These are phyloP conservation scores for Agrotis puta DNA, from an alignment of 2,888 invertebrate species.

Conservation along the genomic window DNA sequence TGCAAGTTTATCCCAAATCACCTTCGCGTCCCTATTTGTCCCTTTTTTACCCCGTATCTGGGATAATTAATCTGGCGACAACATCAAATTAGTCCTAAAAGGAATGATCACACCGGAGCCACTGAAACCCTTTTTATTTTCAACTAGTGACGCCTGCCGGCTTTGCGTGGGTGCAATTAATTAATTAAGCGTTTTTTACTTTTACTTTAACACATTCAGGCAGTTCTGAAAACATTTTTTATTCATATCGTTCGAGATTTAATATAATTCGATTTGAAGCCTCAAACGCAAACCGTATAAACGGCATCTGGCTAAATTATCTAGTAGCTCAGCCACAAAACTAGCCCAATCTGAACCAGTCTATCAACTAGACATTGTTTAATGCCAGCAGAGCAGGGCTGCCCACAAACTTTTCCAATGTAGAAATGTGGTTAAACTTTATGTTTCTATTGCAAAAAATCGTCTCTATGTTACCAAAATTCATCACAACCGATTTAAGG, in stretches of 20 bases:
- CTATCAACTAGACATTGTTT: constrained; percentile 20
- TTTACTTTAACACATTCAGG: too few species aligned
- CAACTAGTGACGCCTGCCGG: too few species aligned
- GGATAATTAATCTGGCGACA: not conserved
- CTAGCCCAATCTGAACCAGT: too few species aligned
- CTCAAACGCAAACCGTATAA: too few species aligned
- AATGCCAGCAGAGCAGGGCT: constrained; percentile 21
- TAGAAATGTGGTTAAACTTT: constrained; percentile 36
- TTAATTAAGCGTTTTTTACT: too few species aligned
- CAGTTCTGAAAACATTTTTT: too few species aligned
- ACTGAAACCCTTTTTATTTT: not conserved
- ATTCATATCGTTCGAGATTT: too few species aligned
- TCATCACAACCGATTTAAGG: too few species aligned
- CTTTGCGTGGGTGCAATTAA: too few species aligned
- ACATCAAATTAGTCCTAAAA: not conserved
- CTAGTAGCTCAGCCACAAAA: too few species aligned
- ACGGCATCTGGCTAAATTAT: too few species aligned
- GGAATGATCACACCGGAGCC: not conserved
- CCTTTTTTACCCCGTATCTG: not conserved
- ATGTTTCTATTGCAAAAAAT: constrained; percentile 40
- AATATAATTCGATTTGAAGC: too few species aligned
- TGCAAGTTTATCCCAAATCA: not conserved
- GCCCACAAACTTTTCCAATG: constrained; percentile 29
- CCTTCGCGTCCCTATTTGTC: not conserved
- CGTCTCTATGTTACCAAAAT: not conserved